Base-by-base conservation (phyloP, 1,140 invertebrate genomes). In the Oreohelix idahoensis region DNA sequence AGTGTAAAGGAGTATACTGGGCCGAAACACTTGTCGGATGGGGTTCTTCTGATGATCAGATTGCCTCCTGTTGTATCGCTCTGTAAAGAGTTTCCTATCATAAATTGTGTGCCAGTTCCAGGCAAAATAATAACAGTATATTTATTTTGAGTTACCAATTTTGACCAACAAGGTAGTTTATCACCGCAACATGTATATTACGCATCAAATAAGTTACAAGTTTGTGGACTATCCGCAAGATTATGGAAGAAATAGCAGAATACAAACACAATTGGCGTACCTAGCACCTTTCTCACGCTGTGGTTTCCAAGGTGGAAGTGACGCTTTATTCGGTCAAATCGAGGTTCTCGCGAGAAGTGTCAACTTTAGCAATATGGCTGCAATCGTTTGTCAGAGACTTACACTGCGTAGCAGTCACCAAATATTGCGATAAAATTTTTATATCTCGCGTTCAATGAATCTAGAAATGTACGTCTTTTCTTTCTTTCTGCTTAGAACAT, bases 281-380 rank as follows among this genome's bases (percentile, higher is more conserved):
- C 23, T 58, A 45, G 8, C 63, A 69, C 78, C n/a, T 26, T 39
- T 51, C 45, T 80, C 79, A 80, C 69, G 79, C 79, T 51, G 79
- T 80, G 79, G 79, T 80, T 80, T 80, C 79, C 79, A 80, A 80
- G 79, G 79, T 80, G 79, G 79, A 80, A 80, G 74, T 76, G 79
- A 80, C 79, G 79, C 79, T 73, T 49, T 0, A 1, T 70, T 63
- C 15, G 10, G 0, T 35, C 63, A 71, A 29, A 71, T 20, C 26
- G 79, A 80, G 66, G 66, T 71, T 80, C 79, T 71, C 79, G 79
- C 66, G 58, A 69, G 51, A 66, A 35, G 29, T 78, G 15, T 36
- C 35, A 78, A 11, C 23, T 36, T n/a, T 49, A 13, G 11, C 63
- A 80, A 80, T 49, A 80, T 80, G 79, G 79, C 79, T 4, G 79